Evolutionary conservation across 1,140 invertebrate species (phyloP).

Genomic region (Belonocnema kinseyi): DNA sequence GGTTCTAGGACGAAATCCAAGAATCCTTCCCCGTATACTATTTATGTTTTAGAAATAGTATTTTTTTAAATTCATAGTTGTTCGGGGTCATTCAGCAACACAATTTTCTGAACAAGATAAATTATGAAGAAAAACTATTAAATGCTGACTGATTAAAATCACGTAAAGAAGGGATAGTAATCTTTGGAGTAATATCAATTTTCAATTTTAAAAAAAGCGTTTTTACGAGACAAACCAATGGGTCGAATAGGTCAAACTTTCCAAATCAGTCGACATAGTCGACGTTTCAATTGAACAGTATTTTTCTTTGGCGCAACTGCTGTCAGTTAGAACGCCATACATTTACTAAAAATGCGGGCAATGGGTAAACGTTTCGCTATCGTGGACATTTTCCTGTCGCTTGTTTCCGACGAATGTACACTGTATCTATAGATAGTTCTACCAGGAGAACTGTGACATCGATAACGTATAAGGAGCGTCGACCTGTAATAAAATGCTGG

Average conservation of each 20-base stretch:
- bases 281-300: constrained; percentile 15
- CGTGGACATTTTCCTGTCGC: constrained; percentile 14
- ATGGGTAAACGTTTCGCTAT: constrained; percentile 16
- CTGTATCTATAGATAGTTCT: not conserved
- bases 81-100: too few species aligned
- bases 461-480: constrained; percentile 25
- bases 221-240: not conserved
- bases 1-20: not conserved
- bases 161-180: not conserved
- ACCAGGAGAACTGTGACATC: not conserved
- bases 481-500: constrained; percentile 21
- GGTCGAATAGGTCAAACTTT: not conserved
- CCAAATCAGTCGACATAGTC: constrained; percentile 4
- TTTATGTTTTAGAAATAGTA: not conserved
- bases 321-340: constrained; percentile 9
- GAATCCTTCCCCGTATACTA: not conserved
- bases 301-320: constrained; percentile 17
- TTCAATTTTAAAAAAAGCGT: not conserved
- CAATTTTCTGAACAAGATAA: too few species aligned
- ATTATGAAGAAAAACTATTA: too few species aligned
- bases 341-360: constrained; percentile 14
- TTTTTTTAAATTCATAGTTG: too few species aligned
- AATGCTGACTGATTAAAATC: not conserved
- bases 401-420: constrained; percentile 13
- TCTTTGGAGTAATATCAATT: not conserved